A percentile compares a stretch with the other conserved stretches of the same genome.
Evolutionary conservation across 2,797 vertebrate species (phyloP).

Genomic region (Lepilemur ruficaudatus): DNA sequence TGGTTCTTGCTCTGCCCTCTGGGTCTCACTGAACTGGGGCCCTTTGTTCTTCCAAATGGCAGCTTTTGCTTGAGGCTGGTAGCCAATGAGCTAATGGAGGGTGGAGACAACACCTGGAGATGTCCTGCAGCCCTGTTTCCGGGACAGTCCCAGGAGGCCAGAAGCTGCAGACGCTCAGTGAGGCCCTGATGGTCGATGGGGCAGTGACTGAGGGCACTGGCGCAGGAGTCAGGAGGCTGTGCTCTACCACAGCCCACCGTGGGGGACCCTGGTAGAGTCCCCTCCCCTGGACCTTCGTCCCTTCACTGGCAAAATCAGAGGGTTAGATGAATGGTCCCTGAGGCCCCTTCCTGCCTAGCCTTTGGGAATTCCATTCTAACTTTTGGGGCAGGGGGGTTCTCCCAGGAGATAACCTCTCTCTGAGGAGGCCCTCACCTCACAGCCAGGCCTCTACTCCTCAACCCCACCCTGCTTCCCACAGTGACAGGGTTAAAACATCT

Average conservation of each 20-base stretch:
- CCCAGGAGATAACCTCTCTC: not conserved
- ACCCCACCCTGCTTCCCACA: not conserved
- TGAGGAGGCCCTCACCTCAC: accelerated
- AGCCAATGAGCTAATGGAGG: not conserved
- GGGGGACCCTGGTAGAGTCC: not conserved
- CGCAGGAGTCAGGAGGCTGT: not conserved
- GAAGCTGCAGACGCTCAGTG: not conserved
- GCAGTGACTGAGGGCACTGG: not conserved
- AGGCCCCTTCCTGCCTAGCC: not conserved
- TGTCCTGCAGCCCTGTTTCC: no score
- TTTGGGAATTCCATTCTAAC: not conserved
- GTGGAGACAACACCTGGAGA: not conserved
- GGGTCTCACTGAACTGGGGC: not conserved
- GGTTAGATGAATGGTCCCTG: not conserved
- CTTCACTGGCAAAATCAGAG: not conserved
- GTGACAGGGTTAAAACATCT: not conserved
- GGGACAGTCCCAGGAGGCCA: not conserved
- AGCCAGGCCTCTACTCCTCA: not conserved
- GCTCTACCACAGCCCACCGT: not conserved
- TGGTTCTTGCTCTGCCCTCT: not conserved
- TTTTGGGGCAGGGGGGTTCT: not conserved
- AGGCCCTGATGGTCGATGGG: not conserved
- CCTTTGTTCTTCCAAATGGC: not conserved
- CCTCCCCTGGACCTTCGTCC: not conserved
- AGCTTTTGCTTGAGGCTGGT: not conserved